Percentiles rank a stretch among this genome's conserved stretches.
phyloP scores from a whole-genome alignment of 2,888 invertebrate species.

The Hydraecia micacea region DNA sequence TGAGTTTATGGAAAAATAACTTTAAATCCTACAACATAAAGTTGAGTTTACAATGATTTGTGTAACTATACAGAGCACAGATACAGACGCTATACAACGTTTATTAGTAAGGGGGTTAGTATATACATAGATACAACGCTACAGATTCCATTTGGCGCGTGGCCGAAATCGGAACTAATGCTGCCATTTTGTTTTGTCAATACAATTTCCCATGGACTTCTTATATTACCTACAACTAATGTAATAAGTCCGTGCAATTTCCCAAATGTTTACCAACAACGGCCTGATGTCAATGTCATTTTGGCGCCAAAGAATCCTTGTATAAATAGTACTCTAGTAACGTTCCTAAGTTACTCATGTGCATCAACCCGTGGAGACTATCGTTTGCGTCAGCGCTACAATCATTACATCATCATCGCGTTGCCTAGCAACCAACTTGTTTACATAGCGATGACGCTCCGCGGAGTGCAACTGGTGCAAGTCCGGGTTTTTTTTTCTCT shows the following conservation, averaged over 20 bases:
- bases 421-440: conserved; percentile 39
- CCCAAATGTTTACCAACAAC: background rate
- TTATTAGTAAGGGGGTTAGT: no score
- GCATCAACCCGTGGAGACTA: background rate
- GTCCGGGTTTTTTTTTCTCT: background rate
- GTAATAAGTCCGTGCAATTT: no score
- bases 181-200: background rate
- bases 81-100: no score
- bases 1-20: no score
- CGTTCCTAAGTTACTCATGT: conserved; percentile 19
- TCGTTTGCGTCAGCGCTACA: conserved; percentile 4
- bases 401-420: conserved; percentile 2
- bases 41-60: no score
- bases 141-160: background rate
- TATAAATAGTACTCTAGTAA: background rate
- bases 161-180: background rate
- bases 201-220: background rate
- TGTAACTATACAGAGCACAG: no score
- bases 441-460: conserved; percentile 21
- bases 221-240: no score
- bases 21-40: no score
- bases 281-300: background rate
- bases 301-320: background rate
- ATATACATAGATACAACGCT: background rate
- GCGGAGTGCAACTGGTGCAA: conserved; percentile 7